Evolutionary conservation across 2,113 vertebrate genomes (phyloP).

Genomic region (Microtus montanus): DNA sequence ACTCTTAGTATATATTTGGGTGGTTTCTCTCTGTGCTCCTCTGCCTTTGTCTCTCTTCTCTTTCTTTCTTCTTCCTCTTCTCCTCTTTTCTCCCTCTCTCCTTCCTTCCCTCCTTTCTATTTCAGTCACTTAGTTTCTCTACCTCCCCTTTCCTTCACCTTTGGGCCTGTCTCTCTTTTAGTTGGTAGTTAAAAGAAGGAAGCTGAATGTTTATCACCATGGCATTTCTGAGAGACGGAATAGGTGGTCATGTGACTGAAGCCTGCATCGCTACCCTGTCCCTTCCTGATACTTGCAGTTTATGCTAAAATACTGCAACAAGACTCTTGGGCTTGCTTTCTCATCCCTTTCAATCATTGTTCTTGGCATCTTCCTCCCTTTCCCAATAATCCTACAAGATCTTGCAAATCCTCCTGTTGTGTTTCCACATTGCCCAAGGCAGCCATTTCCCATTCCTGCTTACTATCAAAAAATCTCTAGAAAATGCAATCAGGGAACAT

Average conservation of each 20-base stretch:
- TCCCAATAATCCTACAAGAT: neutral
- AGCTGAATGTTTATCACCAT: neutral
- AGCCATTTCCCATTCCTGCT: slow-evolving; percentile 21
- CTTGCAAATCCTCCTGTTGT: neutral
- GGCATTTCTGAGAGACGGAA: neutral
- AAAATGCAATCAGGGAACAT: slow-evolving; percentile 50
- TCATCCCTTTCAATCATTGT: neutral
- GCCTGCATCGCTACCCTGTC: no score
- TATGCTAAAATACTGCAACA: neutral
- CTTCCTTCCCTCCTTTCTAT: neutral
- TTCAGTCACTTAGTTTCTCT: neutral
- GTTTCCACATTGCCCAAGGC: slow-evolving; percentile 25
- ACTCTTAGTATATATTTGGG: neutral
- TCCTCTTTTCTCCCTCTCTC: no score
- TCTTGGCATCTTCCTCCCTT: neutral
- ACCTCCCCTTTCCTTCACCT: accelerated
- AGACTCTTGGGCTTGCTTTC: neutral
- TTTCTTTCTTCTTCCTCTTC: no score
- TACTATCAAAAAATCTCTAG: slow-evolving; percentile 27
- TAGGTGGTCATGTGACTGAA: neutral
- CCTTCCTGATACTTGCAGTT: neutral
- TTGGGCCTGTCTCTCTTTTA: neutral
- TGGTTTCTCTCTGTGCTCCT: neutral
- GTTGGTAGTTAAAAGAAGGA: neutral
- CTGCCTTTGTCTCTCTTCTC: no score